Base-by-base conservation (phyloP, 2,113 vertebrate species). In the Ciconia boyciana region DNA sequence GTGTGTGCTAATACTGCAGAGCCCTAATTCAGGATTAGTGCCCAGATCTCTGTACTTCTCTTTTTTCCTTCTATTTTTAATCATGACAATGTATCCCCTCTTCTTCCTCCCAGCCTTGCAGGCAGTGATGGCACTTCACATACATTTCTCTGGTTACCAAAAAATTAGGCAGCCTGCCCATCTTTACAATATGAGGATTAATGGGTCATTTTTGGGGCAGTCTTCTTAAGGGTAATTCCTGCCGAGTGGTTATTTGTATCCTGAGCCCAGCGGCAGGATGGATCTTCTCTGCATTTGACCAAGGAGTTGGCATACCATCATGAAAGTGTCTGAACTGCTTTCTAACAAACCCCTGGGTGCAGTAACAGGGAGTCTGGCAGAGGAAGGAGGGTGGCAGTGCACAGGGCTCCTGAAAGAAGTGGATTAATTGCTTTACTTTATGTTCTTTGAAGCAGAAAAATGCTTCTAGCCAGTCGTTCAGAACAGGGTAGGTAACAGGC, bases 401-500 rank as follows among this genome's bases (percentile, higher is more conserved):
- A 87, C 62, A 83, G 26, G 14, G 43, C 34, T 94, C 61, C 26
- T 87, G 81, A 95, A 94, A 92, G 70, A 93, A 87, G 70, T 80
- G 58, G 36, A 79, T 95, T 93, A 95, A 95, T 93, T 91, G 54
- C 91, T 89, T 94, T 94, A 82, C 65, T 96, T 97, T 76, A 76
- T 74, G 61, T 90, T 89, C 77, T 91, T 91, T 94, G 91, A 93
- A 93, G 84, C 87, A 85, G 77, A 96, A 95, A 91, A 91, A 72
- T 88, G 54, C 90, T 95, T 85, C 74, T 80, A 89, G 89, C 70
- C n/a, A 91, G 81, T 78, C 6, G 11, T 81, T 89, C 84, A 85
- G 87, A 89, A 80, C 70, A 85, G 75, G 18, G 32, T 58, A 93
- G 89, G 78, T 85, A 96, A 85, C 62, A 85, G 80, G 66, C n/a